Evolutionary conservation across 1,140 invertebrate species (phyloP).

Genomic region (Aphelinus atriplicis): DNA sequence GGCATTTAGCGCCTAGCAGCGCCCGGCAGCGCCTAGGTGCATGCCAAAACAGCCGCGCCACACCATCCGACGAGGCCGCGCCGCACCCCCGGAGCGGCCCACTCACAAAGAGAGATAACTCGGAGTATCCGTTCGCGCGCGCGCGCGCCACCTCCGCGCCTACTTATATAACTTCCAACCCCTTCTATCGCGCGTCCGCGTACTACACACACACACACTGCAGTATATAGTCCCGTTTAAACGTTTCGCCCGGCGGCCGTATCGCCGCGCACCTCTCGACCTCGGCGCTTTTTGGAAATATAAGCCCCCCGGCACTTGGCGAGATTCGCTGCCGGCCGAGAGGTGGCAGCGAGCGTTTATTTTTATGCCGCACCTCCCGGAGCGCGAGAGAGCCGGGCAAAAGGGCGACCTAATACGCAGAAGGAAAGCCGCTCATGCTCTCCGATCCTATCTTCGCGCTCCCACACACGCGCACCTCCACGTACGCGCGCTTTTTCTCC

Average conservation of each 20-base stretch:
- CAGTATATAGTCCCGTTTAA: too few relatives aligned
- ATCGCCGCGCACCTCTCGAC: background rate
- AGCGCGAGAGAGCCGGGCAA: background rate
- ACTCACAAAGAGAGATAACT: too few relatives aligned
- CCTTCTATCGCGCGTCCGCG: background rate
- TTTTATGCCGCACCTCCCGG: slow-evolving; percentile 35
- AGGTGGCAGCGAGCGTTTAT: slow-evolving; percentile 29
- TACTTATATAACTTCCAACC: background rate
- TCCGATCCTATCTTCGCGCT: slow-evolving; percentile 20
- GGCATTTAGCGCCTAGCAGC: slow-evolving; percentile 31
- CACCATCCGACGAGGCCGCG: too few relatives aligned
- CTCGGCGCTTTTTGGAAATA: slow-evolving; percentile 16
- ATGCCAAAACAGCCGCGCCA: slow-evolving; percentile 33
- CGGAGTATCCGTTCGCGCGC: too few relatives aligned
- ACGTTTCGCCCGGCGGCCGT: too few relatives aligned
- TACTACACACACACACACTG: too few relatives aligned
- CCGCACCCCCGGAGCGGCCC: too few relatives aligned
- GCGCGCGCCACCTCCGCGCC: background rate
- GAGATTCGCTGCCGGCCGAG: background rate
- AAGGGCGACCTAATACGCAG: too few relatives aligned
- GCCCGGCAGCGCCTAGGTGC: background rate
- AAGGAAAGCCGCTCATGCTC: background rate
- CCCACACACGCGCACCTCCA: background rate
- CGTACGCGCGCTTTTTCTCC: too few relatives aligned
- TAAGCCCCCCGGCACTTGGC: slow-evolving; percentile 11